Conservation (phyloP, 1,140 invertebrate genomes). For the Tribolium castaneum region DNA sequence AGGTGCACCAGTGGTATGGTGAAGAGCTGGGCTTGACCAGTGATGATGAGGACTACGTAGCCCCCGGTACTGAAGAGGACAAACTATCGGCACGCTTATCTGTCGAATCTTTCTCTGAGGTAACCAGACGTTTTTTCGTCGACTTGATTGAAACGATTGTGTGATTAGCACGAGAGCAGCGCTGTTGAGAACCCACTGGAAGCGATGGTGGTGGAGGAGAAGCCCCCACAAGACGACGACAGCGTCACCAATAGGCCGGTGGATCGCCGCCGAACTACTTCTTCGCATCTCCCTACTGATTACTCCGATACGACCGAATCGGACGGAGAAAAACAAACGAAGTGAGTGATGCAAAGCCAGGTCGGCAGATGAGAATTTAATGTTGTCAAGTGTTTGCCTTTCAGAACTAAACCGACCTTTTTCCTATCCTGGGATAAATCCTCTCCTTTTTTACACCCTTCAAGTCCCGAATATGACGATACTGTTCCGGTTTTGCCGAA, state of each 20-base stretch:
- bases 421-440: slow-evolving; percentile 36
- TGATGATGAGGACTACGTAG: slow-evolving; percentile 90
- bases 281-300: slow-evolving; percentile 72
- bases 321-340: slow-evolving; percentile 72
- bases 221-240: slow-evolving; percentile 35
- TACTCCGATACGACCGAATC: slow-evolving; percentile 86
- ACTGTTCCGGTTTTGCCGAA: slow-evolving; percentile 29
- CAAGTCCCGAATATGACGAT: slow-evolving; percentile 44
- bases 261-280: background rate
- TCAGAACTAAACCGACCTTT: slow-evolving; percentile 42
- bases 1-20: slow-evolving; percentile 86
- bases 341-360: slow-evolving; percentile 39
- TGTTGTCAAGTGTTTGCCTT: slow-evolving; percentile 38
- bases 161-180: slow-evolving; percentile 43
- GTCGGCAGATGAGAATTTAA: background rate
- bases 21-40: slow-evolving; percentile 92
- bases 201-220: slow-evolving; percentile 26
- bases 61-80: slow-evolving; percentile 68
- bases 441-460: slow-evolving; percentile 9
- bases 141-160: background rate
- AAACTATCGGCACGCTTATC: slow-evolving; percentile 67
- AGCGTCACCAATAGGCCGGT: background rate
- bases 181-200: slow-evolving; percentile 46
- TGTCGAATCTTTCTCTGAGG: slow-evolving; percentile 70
- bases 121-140: slow-evolving; percentile 45